These are phyloP conservation scores for Hylomyscus alleni DNA, from an alignment of 2,797 vertebrate species.

Conservation along the genomic window DNA sequence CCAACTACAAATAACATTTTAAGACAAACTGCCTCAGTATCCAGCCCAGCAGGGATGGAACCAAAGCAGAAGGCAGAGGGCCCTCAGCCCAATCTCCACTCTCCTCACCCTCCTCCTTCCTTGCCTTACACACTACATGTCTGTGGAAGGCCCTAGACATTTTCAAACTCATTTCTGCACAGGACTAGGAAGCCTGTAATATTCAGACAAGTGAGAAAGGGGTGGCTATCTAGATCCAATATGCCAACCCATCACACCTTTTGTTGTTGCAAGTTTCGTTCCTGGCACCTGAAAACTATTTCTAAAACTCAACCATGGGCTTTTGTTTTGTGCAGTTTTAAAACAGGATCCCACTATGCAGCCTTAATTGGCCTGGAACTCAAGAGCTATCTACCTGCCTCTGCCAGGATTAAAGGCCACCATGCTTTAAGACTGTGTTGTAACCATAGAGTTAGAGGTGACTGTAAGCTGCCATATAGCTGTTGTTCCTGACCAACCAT, in stretches of 20 bases:
- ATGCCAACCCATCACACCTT: constrained; percentile 93
- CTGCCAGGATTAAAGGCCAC: neutral
- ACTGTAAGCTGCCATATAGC: neutral
- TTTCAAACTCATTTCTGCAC: constrained; percentile 22
- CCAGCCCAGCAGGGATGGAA: neutral
- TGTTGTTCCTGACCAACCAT: neutral
- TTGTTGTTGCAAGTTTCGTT: constrained; percentile 88
- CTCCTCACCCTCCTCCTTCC: neutral
- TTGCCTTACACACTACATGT: neutral
- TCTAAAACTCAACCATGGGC: constrained; percentile 81
- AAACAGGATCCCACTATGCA: neutral
- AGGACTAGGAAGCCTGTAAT: constrained; percentile 70
- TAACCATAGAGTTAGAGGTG: too few species aligned
- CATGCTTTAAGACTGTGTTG: neutral
- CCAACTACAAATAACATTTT: constrained; percentile 4
- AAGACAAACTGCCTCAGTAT: neutral
- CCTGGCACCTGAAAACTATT: constrained; percentile 86
- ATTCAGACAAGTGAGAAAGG: constrained; percentile 89
- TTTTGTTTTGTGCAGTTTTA: constrained; percentile 47
- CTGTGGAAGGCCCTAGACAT: neutral
- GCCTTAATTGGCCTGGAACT: neutral
- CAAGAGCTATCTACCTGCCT: neutral
- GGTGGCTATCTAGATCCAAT: constrained; percentile 92
- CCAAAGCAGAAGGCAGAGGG: neutral
- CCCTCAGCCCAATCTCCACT: neutral